Percentiles rank a stretch among this genome's conserved stretches.
phyloP scores from a whole-genome alignment of 2,113 vertebrate species.

The Tupaia chinensis region DNA sequence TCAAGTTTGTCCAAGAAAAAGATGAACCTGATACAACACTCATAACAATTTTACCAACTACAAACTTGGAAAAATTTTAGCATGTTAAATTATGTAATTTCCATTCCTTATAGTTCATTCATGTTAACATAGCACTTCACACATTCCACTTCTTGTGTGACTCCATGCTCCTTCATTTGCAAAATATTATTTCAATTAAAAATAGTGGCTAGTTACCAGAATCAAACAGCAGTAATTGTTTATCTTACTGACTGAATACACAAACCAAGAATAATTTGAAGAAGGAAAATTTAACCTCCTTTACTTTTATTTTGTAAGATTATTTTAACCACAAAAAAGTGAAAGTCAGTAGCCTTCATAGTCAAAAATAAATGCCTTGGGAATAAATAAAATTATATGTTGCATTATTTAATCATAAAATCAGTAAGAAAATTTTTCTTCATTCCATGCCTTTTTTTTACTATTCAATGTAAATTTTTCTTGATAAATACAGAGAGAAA shows the following conservation, averaged over 20 bases:
- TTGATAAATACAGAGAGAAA: background rate
- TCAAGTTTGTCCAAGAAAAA: background rate
- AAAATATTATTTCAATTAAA: slow-evolving; percentile 60
- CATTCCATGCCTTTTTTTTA: background rate
- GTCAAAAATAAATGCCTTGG: background rate
- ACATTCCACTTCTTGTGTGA: background rate
- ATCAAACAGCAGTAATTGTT: background rate
- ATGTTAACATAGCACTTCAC: slow-evolving; percentile 9
- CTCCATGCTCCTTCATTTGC: slow-evolving; percentile 33
- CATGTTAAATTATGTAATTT: slow-evolving; percentile 27
- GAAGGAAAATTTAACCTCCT: background rate
- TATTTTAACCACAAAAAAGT: background rate
- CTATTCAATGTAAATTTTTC: background rate
- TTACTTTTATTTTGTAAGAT: slow-evolving; percentile 7
- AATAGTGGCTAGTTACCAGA: slow-evolving; percentile 41
- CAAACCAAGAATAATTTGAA: slow-evolving; percentile 31
- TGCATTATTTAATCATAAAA: slow-evolving; percentile 20
- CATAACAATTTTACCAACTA: background rate
- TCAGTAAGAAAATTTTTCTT: slow-evolving; percentile 2
- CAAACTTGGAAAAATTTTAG: background rate
- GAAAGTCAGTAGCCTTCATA: background rate
- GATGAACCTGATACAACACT: background rate
- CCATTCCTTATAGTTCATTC: slow-evolving; percentile 18
- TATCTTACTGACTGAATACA: slow-evolving; percentile 32
- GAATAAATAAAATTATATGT: slow-evolving; percentile 36